Conservation (phyloP, 2,797 vertebrate genomes). For the Onychomys torridus region DNA sequence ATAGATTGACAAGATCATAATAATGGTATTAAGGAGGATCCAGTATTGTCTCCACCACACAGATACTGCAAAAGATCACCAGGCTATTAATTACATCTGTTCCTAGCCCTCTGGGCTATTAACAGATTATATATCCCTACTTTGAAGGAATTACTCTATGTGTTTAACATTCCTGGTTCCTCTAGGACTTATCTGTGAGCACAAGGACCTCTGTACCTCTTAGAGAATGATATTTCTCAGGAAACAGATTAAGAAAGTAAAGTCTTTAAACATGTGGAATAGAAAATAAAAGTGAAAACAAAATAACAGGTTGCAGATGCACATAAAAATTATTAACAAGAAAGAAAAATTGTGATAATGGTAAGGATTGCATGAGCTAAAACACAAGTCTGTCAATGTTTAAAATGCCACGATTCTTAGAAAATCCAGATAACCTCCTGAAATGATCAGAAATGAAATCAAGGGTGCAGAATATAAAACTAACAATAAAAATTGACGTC, state of each 20-base stretch:
- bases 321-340: neutral
- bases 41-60: neutral
- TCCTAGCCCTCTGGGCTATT: too few species aligned
- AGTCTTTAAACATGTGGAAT: neutral
- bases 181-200: neutral
- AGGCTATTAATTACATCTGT: neutral
- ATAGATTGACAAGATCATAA: neutral
- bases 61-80: neutral
- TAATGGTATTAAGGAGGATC: neutral
- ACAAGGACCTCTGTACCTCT: too few species aligned
- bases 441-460: neutral
- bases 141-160: neutral
- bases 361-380: neutral
- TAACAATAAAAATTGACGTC: neutral
- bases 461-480: neutral
- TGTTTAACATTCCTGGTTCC: neutral
- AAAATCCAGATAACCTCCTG: neutral
- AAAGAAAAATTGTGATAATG: neutral
- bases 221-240: neutral
- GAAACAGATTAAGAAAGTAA: constrained; percentile 8
- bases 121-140: neutral
- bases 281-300: constrained; percentile 4
- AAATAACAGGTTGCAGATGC: neutral
- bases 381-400: neutral
- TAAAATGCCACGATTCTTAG: neutral